These are phyloP conservation scores for Cydia splendana DNA, from an alignment of 1,140 invertebrate genomes.

Conservation along the genomic window DNA sequence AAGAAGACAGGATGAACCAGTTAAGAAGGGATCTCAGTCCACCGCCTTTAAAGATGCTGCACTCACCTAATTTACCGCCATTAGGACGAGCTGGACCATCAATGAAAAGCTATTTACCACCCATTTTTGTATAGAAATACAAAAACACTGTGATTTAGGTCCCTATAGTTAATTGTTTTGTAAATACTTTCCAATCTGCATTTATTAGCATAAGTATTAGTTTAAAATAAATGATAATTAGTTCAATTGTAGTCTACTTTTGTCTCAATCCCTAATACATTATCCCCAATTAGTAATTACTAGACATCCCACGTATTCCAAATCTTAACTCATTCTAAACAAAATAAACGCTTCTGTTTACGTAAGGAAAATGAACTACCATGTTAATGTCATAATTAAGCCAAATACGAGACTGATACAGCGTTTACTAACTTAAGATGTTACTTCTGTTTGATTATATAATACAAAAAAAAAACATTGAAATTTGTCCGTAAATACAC, in stretches of 20 bases:
- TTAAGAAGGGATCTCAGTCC: constrained; percentile 47
- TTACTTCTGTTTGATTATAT: not conserved
- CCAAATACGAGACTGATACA: too few relatives aligned
- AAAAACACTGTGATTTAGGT: constrained; percentile 59
- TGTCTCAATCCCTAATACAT: not conserved
- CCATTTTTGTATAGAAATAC: constrained; percentile 58
- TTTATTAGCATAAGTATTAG: constrained; percentile 59
- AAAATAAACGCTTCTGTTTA: too few relatives aligned
- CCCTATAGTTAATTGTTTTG: constrained; percentile 42
- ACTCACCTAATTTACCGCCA: constrained; percentile 58
- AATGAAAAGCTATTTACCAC: constrained; percentile 69
- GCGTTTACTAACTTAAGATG: too few relatives aligned
- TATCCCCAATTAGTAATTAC: not conserved
- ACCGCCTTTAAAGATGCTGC: constrained; percentile 52
- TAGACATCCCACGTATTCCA: too few relatives aligned
- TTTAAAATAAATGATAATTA: constrained; percentile 34
- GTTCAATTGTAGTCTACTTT: not conserved
- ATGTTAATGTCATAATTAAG: too few relatives aligned
- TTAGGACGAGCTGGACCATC: constrained; percentile 70
- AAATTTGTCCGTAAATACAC: not conserved
- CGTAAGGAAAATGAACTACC: too few relatives aligned
- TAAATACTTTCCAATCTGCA: constrained; percentile 61
- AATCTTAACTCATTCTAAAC: too few relatives aligned
- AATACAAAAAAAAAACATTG: not conserved
- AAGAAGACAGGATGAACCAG: constrained; percentile 46